Conservation (phyloP, 2,797 vertebrate species). For the Poeciliopsis turneri region DNA sequence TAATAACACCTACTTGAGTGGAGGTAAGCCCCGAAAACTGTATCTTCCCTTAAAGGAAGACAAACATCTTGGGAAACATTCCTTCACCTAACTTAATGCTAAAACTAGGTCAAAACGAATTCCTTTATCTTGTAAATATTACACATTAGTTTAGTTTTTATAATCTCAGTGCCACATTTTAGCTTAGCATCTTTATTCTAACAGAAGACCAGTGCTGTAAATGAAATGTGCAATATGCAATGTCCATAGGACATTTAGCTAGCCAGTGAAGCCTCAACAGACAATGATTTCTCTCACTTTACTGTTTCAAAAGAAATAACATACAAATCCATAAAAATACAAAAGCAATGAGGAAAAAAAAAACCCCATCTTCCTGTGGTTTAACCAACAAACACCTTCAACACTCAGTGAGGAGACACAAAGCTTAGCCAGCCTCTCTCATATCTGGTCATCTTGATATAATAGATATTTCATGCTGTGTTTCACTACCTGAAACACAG, state of each 20-base stretch:
- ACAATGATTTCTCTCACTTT: conserved; percentile 19
- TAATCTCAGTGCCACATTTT: not conserved
- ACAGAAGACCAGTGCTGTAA: not conserved
- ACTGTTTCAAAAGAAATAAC: conserved; percentile 14
- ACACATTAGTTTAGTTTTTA: not conserved
- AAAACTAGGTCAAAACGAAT: not conserved
- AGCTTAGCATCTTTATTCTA: not conserved
- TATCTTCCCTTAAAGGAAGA: not conserved
- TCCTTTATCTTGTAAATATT: not conserved
- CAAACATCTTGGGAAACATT: no score
- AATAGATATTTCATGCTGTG: not conserved
- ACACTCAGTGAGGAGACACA: conserved; percentile 39
- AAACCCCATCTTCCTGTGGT: conserved; percentile 9
- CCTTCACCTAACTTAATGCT: not conserved
- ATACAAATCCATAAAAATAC: conserved; percentile 11
- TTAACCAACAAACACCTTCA: conserved; percentile 17
- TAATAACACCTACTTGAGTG: not conserved
- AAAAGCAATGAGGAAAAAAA: no score
- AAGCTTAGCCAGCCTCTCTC: conserved; percentile 43
- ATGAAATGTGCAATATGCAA: not conserved
- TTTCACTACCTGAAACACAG: conserved; percentile 28
- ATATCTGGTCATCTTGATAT: conserved; percentile 71
- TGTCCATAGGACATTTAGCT: not conserved
- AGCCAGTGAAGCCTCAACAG: not conserved
- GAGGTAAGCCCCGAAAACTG: not conserved